A percentile compares a stretch with the other conserved stretches of the same genome.
These are phyloP conservation scores for Drosophila subpulchrella DNA, from an alignment of 1,140 invertebrate species.

Conservation along the genomic window DNA sequence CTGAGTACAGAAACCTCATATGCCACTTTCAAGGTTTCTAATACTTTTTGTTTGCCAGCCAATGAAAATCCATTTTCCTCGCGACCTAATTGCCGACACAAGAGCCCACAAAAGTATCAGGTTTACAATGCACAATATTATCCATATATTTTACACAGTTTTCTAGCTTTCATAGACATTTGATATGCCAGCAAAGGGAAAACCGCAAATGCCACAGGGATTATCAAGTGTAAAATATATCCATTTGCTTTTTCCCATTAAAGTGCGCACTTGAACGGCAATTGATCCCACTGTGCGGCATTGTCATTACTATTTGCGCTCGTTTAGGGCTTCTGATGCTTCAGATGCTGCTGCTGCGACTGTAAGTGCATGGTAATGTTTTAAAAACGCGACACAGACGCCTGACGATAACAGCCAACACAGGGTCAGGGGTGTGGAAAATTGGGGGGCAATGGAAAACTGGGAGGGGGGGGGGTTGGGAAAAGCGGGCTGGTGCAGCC, in stretches of 20 bases:
- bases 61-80: not conserved
- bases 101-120: not conserved
- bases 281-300: slow-evolving; percentile 58
- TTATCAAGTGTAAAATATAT: not conserved
- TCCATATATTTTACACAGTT: not conserved
- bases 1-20: too few relatives aligned
- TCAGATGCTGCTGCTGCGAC: slow-evolving; percentile 17
- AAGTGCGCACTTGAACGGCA: slow-evolving; percentile 22
- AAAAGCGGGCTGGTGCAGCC: slow-evolving; percentile 1
- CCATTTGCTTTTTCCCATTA: not conserved
- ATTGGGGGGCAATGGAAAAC: slow-evolving; percentile 8
- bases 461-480: not conserved
- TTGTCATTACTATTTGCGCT: slow-evolving; percentile 79
- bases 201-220: slow-evolving; percentile 1
- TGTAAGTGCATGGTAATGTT: slow-evolving; percentile 77
- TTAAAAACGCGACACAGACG: slow-evolving; percentile 62
- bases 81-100: not conserved
- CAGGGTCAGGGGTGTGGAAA: slow-evolving; percentile 8
- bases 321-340: slow-evolving; percentile 60
- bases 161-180: slow-evolving; percentile 2
- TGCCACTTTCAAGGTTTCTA: not conserved
- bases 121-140: not conserved
- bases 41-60: not conserved
- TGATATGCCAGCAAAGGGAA: slow-evolving; percentile 1
- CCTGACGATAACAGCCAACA: slow-evolving; percentile 49